phyloP scores from a whole-genome alignment of 2,888 invertebrate genomes.

The Tenthredo distinguenda region DNA sequence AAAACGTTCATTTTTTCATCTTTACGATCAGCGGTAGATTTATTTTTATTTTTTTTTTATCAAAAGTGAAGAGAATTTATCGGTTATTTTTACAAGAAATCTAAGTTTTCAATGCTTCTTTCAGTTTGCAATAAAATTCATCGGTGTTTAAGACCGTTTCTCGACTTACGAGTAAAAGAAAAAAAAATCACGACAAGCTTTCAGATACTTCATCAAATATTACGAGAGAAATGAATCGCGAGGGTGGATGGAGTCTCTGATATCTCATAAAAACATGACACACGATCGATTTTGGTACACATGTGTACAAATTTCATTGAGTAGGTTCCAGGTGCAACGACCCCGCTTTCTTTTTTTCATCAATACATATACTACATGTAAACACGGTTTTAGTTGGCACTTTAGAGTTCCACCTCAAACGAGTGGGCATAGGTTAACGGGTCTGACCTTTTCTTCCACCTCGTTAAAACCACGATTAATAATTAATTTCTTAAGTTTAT shows the following conservation, averaged over 20 bases:
- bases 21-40: no score
- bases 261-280: not conserved
- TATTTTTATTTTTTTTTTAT: no score
- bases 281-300: not conserved
- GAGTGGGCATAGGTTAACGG: not conserved
- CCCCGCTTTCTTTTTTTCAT: slow-evolving; percentile 33
- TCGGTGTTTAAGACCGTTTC: no score
- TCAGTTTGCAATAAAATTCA: no score
- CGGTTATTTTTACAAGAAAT: no score
- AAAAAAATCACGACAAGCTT: no score
- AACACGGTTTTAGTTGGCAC: not conserved
- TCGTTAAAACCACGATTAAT: not conserved
- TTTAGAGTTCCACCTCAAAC: not conserved
- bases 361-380: not conserved
- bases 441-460: not conserved
- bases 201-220: not conserved
- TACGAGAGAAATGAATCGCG: not conserved
- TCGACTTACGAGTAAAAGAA: no score
- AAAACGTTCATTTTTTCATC: not conserved
- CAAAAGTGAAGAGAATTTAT: no score
- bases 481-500: not conserved
- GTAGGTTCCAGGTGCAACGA: slow-evolving; percentile 12
- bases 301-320: not conserved
- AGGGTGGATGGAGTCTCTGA: not conserved
- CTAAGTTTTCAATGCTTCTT: no score